These are phyloP conservation scores for Drosophila sechellia DNA, from an alignment of 1,140 invertebrate species.

Conservation along the genomic window DNA sequence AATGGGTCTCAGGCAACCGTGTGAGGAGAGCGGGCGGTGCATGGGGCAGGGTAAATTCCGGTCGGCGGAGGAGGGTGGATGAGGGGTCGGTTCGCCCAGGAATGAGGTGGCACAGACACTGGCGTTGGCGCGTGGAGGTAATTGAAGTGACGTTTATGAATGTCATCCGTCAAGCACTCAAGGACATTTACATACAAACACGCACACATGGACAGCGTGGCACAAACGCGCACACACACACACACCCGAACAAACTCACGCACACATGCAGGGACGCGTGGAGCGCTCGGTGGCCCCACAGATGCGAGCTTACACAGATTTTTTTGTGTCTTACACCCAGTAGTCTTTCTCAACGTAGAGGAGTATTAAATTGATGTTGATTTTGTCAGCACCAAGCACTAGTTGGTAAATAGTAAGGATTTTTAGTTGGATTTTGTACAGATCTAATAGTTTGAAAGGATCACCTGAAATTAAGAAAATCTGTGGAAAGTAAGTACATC, in stretches of 20 bases:
- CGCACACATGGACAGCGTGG: constrained; percentile 28
- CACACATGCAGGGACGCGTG: constrained; percentile 37
- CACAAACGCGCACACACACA: constrained; percentile 17
- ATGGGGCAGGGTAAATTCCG: constrained; percentile 8
- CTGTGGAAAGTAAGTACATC: no score
- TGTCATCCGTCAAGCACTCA: constrained; percentile 82
- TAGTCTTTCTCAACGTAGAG: not conserved
- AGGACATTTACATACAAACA: constrained; percentile 85
- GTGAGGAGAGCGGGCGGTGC: not conserved
- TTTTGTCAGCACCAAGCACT: no score
- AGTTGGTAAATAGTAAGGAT: no score
- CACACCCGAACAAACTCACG: constrained; percentile 1
- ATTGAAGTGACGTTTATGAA: constrained; percentile 83
- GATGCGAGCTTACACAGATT: constrained; percentile 78
- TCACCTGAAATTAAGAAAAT: no score
- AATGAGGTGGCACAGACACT: constrained; percentile 34
- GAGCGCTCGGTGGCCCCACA: constrained; percentile 71
- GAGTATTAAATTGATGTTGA: not conserved
- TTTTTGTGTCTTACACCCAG: constrained; percentile 52
- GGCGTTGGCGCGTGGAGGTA: constrained; percentile 80
- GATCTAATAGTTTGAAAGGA: no score
- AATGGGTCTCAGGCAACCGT: constrained; percentile 11
- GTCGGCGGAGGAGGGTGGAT: not conserved
- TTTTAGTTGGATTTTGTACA: no score
- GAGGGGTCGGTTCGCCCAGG: constrained; percentile 8